These are phyloP conservation scores for Ageneiosus marmoratus DNA, from an alignment of 2,113 vertebrate species.

Conservation along the genomic window DNA sequence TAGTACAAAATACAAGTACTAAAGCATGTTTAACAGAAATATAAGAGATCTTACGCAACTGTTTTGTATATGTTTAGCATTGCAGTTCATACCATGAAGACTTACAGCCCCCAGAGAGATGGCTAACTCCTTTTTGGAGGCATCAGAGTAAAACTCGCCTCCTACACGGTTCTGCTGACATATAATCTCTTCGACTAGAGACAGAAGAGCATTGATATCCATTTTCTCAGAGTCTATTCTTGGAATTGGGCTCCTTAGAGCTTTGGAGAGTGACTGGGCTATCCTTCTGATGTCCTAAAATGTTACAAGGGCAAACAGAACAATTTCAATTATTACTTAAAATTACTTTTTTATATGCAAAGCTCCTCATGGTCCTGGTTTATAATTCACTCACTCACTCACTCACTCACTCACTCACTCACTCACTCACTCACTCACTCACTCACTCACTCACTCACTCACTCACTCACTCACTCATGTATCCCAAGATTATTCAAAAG, in stretches of 20 bases:
- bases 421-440: too few species aligned
- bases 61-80: background rate
- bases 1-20: background rate
- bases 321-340: too few species aligned
- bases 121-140: constrained; percentile 70
- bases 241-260: constrained; percentile 75
- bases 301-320: background rate
- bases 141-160: constrained; percentile 72
- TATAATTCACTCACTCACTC: too few species aligned
- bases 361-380: too few species aligned
- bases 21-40: background rate
- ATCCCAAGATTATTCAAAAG: too few species aligned
- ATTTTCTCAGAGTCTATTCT: constrained; percentile 67
- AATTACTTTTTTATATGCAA: too few species aligned
- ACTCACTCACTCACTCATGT: too few species aligned
- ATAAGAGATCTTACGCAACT: background rate
- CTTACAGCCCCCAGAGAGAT: constrained; percentile 72
- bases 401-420: too few species aligned
- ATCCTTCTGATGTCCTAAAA: constrained; percentile 85
- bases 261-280: constrained; percentile 81
- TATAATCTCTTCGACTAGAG: constrained; percentile 84
- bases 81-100: constrained; percentile 74
- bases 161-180: constrained; percentile 74
- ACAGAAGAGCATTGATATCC: constrained; percentile 84
- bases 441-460: too few species aligned